These are phyloP conservation scores for Arbacia lixula DNA, from an alignment of 53 echinoderm and acorn worm genomes.

Conservation along the genomic window DNA sequence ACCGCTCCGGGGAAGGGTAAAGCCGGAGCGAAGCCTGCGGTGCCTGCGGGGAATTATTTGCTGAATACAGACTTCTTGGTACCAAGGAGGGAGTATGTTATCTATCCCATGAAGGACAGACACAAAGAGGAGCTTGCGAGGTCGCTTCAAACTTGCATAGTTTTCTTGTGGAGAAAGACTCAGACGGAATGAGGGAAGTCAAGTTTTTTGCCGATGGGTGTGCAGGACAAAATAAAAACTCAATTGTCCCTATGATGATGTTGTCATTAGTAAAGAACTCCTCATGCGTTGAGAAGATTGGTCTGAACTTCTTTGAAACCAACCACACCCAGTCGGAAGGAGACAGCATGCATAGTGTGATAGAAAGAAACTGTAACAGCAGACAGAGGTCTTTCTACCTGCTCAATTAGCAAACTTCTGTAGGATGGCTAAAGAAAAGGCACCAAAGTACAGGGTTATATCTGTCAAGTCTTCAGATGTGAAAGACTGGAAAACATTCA, in stretches of 20 bases:
- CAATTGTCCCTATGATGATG: constrained; percentile 69
- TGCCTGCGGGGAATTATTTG: no score
- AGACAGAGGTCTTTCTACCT: constrained; percentile 62
- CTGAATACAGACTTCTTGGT: no score
- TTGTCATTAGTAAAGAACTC: constrained; percentile 26
- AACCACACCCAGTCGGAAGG: constrained; percentile 71
- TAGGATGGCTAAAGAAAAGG: background rate
- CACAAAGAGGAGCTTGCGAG: constrained; percentile 63
- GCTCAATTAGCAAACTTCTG: constrained; percentile 42
- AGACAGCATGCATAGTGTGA: constrained; percentile 66
- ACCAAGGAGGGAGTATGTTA: constrained; percentile 57
- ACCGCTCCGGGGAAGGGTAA: no score
- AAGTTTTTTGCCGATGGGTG: constrained; percentile 73
- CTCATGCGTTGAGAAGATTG: constrained; percentile 1
- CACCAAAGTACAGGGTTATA: constrained; percentile 9
- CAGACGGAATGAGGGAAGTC: constrained; percentile 31
- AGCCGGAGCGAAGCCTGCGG: no score
- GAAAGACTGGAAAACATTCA: constrained; percentile 53
- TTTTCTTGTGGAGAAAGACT: constrained; percentile 48
- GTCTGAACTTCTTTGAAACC: constrained; percentile 58
- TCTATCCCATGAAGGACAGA: constrained; percentile 61
- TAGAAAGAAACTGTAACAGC: constrained; percentile 52
- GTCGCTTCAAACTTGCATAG: constrained; percentile 57
- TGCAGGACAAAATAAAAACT: constrained; percentile 75
- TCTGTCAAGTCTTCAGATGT: constrained; percentile 55